Percentiles rank a stretch among this genome's conserved stretches.
Evolutionary conservation across 2,888 invertebrate species (phyloP).

Genomic region (Drosophila algonquin): DNA sequence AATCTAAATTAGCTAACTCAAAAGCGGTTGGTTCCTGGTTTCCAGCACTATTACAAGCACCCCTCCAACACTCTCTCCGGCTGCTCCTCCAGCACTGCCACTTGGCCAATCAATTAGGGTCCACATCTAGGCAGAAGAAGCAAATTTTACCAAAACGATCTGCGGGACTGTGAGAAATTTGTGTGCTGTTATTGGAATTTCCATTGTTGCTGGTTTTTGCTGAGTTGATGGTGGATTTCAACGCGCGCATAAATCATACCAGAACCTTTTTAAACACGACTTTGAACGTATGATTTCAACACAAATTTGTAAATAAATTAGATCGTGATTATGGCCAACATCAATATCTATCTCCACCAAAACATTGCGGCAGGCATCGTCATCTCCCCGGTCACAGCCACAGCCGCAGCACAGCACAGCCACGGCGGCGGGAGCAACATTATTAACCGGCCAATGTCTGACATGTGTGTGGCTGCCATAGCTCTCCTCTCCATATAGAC

Average conservation of each 20-base stretch:
- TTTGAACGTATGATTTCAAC: constrained; percentile 80
- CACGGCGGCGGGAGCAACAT: constrained; percentile 60
- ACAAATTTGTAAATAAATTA: constrained; percentile 82
- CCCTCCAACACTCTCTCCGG: background rate
- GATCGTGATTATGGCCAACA: constrained; percentile 80
- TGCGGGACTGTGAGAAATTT: constrained; percentile 67
- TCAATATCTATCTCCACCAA: constrained; percentile 67
- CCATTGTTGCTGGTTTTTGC: constrained; percentile 23
- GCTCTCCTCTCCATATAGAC: constrained; percentile 49
- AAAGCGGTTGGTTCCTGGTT: constrained; percentile 56
- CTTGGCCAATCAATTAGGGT: constrained; percentile 66
- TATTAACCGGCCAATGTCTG: constrained; percentile 67
- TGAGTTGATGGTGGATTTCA: constrained; percentile 57
- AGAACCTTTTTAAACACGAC: constrained; percentile 77
- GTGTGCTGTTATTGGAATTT: constrained; percentile 20
- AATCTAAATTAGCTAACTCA: constrained; percentile 78
- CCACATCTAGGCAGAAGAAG: constrained; percentile 21
- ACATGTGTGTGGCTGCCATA: constrained; percentile 57
- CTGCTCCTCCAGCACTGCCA: constrained; percentile 36
- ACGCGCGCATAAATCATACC: constrained; percentile 71
- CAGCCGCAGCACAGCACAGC: constrained; percentile 4
- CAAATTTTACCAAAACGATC: constrained; percentile 38
- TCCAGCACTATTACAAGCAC: constrained; percentile 12
- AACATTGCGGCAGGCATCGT: constrained; percentile 15
- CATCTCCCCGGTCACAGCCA: constrained; percentile 31